phyloP scores from a whole-genome alignment of 2,113 vertebrate genomes.

The Psilopogon haemacephalus region DNA sequence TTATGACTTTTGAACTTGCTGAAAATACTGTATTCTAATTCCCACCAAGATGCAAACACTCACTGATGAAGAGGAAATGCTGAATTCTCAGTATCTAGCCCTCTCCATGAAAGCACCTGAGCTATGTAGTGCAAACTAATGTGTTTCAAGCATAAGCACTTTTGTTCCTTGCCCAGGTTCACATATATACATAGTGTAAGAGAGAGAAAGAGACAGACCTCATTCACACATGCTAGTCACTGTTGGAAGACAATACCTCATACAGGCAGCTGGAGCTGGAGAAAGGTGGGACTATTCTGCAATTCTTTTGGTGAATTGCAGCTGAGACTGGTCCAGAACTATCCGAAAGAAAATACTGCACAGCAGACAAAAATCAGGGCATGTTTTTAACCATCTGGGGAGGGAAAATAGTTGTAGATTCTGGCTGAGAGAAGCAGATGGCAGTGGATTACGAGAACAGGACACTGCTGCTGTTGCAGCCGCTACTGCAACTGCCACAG shows the following conservation, averaged over 20 bases:
- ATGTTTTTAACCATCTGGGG: not conserved
- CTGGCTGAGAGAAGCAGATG: slow-evolving; percentile 58
- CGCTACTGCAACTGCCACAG: slow-evolving; percentile 38
- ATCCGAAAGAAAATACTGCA: not conserved
- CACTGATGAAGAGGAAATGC: slow-evolving; percentile 14
- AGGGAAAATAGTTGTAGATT: not conserved
- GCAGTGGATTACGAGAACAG: slow-evolving; percentile 1
- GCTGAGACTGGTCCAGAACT: not conserved
- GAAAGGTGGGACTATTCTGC: not conserved
- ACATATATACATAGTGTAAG: not conserved
- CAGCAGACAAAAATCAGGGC: not conserved
- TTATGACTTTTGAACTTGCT: not conserved
- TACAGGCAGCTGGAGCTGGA: not conserved
- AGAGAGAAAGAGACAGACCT: not conserved
- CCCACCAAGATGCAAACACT: not conserved
- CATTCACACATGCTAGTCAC: not conserved
- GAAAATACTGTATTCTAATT: slow-evolving; percentile 27
- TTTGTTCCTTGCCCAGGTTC: not conserved
- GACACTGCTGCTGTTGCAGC: slow-evolving; percentile 45
- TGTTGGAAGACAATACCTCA: not conserved
- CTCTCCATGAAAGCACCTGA: not conserved
- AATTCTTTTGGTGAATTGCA: not conserved
- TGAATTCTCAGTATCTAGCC: not conserved
- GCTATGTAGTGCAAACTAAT: slow-evolving; percentile 6
- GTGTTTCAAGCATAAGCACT: slow-evolving; percentile 4